Conservation (phyloP, 2,888 invertebrate species). For the Drosophila mimetica region DNA sequence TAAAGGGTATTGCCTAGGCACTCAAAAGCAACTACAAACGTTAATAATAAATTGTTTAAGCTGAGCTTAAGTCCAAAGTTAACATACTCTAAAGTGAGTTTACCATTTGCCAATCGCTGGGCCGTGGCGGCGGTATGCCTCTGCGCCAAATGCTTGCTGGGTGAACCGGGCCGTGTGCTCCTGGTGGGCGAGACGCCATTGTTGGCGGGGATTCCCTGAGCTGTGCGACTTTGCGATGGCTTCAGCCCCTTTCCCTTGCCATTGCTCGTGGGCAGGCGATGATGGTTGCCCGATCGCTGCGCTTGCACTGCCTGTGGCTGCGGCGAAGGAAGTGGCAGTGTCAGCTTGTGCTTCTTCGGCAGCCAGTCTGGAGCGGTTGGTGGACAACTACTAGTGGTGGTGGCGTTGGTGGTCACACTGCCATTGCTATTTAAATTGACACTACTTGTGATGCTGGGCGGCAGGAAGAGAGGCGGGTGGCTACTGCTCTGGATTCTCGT, state of each 20-base stretch:
- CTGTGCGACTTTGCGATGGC: constrained; percentile 10
- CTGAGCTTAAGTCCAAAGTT: too few species aligned
- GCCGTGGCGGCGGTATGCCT: constrained; percentile 70
- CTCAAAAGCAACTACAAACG: too few species aligned
- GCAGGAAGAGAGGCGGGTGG: constrained; percentile 9
- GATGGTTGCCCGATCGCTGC: constrained; percentile 10
- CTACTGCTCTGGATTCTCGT: constrained; percentile 1
- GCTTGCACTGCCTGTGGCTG: background rate
- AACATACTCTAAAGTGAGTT: background rate
- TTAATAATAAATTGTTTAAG: too few species aligned
- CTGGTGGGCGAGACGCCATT: constrained; percentile 53
- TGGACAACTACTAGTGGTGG: background rate
- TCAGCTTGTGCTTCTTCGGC: constrained; percentile 65
- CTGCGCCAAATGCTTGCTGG: constrained; percentile 66
- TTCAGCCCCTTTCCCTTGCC: constrained; percentile 40
- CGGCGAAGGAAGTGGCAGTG: constrained; percentile 47
- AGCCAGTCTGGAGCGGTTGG: constrained; percentile 46
- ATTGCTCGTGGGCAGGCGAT: constrained; percentile 6
- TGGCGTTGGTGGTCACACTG: background rate
- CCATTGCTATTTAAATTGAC: background rate
- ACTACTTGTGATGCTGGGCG: background rate
- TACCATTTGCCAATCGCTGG: constrained; percentile 62
- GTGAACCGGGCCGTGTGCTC: constrained; percentile 50
- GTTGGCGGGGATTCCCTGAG: constrained; percentile 5
- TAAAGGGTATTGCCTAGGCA: too few species aligned